Percentiles rank a stretch among this genome's conserved stretches.
Evolutionary conservation across 2,797 vertebrate genomes (phyloP).

Genomic region (Babyrousa celebensis): DNA sequence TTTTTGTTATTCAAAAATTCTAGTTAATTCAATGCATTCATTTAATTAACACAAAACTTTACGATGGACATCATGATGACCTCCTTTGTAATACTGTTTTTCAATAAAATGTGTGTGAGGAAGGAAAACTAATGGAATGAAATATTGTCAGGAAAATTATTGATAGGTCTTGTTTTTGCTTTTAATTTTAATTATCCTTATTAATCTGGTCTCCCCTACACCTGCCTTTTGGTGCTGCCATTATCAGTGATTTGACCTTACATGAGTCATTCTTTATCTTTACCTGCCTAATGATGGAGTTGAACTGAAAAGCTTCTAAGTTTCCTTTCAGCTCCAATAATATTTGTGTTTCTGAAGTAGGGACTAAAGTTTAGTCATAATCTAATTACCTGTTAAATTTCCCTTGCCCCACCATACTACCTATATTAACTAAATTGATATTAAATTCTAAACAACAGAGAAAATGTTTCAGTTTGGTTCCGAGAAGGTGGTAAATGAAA

Average conservation of each 20-base stretch:
- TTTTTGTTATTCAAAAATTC: constrained; percentile 82
- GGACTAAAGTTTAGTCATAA: constrained; percentile 45
- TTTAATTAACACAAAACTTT: constrained; percentile 75
- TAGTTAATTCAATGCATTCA: constrained; percentile 63
- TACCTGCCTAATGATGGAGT: constrained; percentile 37
- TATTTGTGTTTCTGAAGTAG: constrained; percentile 58
- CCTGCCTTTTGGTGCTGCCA: constrained; percentile 25
- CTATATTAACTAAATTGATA: constrained; percentile 57
- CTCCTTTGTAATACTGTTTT: constrained; percentile 81
- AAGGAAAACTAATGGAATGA: constrained; percentile 7
- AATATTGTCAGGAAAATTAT: constrained; percentile 50
- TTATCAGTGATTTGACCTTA: constrained; percentile 50
- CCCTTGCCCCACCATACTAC: not conserved
- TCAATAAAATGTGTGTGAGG: constrained; percentile 83
- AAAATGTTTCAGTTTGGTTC: constrained; percentile 70
- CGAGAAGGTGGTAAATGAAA: constrained; percentile 9
- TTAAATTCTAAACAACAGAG: constrained; percentile 21
- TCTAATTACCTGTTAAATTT: constrained; percentile 48
- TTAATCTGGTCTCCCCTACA: constrained; percentile 28
- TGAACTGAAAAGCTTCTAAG: constrained; percentile 16
- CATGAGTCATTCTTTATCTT: not conserved
- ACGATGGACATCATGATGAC: constrained; percentile 18
- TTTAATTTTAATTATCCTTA: constrained; percentile 69
- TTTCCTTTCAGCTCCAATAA: constrained; percentile 46
- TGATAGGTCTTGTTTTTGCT: constrained; percentile 48